A percentile compares a stretch with the other conserved stretches of the same genome.
Evolutionary conservation across 2,888 invertebrate species (phyloP).

Genomic region (Dromius quadrimaculatus): DNA sequence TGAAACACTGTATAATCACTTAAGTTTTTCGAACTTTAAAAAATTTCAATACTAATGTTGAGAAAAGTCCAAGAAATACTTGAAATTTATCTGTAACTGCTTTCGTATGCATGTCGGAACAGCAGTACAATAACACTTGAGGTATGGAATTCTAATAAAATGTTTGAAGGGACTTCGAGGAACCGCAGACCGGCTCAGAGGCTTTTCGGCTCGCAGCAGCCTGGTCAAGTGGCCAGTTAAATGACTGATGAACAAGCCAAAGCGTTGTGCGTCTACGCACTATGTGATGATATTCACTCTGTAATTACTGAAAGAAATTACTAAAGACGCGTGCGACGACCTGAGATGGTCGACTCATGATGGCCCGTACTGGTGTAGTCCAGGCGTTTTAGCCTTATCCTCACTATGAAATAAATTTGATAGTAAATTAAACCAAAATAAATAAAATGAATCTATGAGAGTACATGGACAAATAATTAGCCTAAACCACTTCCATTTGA

Average conservation of each 20-base stretch:
- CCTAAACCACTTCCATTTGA: too few relatives aligned
- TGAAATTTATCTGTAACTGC: conserved; percentile 4
- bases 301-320: conserved; percentile 36
- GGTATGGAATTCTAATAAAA: conserved; percentile 32
- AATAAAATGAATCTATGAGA: too few relatives aligned
- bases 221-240: conserved; percentile 29
- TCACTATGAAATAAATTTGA: too few relatives aligned
- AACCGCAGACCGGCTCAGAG: background rate
- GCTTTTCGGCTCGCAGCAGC: conserved; percentile 1
- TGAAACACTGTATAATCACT: too few relatives aligned
- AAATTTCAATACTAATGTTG: too few relatives aligned
- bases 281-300: conserved; percentile 36
- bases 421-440: too few relatives aligned
- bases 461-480: too few relatives aligned
- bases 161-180: conserved; percentile 5
- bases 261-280: conserved; percentile 26
- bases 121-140: conserved; percentile 24
- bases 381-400: too few relatives aligned
- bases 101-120: conserved; percentile 3
- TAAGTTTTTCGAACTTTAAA: too few relatives aligned
- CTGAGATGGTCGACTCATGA: conserved; percentile 2
- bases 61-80: background rate
- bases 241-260: conserved; percentile 34
- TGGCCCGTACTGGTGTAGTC: background rate
- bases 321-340: conserved; percentile 38